Evolutionary conservation across 2,888 invertebrate genomes (phyloP).

Genomic region (Dicranocentrus wangi): DNA sequence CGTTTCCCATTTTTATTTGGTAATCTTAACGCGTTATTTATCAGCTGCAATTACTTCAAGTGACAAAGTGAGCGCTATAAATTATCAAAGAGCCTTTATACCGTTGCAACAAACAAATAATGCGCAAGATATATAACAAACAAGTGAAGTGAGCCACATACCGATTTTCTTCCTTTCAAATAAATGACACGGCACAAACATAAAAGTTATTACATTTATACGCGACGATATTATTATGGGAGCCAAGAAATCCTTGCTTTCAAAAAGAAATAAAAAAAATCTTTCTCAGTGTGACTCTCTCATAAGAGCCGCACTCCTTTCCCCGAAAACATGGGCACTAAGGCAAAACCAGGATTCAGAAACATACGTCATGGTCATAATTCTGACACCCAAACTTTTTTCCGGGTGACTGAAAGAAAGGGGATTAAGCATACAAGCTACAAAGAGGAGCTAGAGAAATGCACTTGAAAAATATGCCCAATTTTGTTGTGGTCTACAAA

Average conservation of each 20-base stretch:
- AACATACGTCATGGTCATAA: constrained; percentile 17
- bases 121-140: too few species aligned
- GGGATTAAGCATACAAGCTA: constrained; percentile 5
- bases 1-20: neutral
- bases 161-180: neutral
- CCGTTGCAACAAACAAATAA: neutral
- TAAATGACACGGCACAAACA: constrained; percentile 9
- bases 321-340: neutral
- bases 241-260: neutral
- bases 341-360: neutral
- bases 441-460: neutral
- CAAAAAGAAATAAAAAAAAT: neutral
- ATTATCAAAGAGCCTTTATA: neutral
- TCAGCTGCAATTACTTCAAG: constrained; percentile 11
- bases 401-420: constrained; percentile 10
- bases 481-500: too few species aligned
- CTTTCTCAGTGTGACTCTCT: neutral
- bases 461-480: neutral
- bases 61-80: constrained; percentile 14
- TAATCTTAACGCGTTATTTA: constrained; percentile 8
- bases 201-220: neutral
- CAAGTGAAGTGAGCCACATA: neutral
- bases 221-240: neutral
- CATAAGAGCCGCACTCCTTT: neutral
- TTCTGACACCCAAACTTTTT: constrained; percentile 21